Base-by-base conservation (phyloP, 2,113 vertebrate species). In the Cinclus mexicanus region DNA sequence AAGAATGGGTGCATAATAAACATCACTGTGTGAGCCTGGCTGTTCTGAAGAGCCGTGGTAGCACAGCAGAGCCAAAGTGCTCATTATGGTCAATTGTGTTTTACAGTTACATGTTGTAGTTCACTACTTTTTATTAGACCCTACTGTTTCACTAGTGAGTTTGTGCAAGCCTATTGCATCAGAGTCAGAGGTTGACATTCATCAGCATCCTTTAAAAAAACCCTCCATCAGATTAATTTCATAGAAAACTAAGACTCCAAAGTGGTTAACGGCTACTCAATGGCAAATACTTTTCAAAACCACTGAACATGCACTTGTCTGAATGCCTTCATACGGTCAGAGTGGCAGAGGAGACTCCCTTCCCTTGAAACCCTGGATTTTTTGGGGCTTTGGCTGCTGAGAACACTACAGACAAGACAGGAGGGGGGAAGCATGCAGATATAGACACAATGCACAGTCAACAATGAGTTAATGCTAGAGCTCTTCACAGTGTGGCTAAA, bases 251-350 rank as follows among this genome's bases (percentile, higher is more conserved):
- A 56, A 17, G 12, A 31, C 44, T 80, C 63, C 61, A 14, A 84
- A 61, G 71, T 11, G 5, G 28, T 25, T 82, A 63, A 7, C 52
- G 60, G 52, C 44, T 81, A 42, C 68, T 67, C 55, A 52, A 9
- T 9, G 6, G 52, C 69, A 63, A 77, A 81, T 14, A 52, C 29
- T 77, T 77, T 14, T 13, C 35, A 12, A 55, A 89, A 47, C 35
- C 76, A 55, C 26, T 1, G 1, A 60, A 52, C 0, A 1, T 0
- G 4, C 12, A 23, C 55, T 74, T 1, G 0, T 33, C 25, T 44
- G 7, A 89, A 78, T 18, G 11, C 15, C 22, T 56, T 68, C 61
- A n/a, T 6, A 46, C 2, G 37, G 41, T 7, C 44, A 18, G 29
- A 61, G 29, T 4, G 19, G 31, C 46, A 90, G 17, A n/a, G 5